Evolutionary conservation across 2,113 vertebrate species (phyloP).

Genomic region (Leptobrachium leishanense): DNA sequence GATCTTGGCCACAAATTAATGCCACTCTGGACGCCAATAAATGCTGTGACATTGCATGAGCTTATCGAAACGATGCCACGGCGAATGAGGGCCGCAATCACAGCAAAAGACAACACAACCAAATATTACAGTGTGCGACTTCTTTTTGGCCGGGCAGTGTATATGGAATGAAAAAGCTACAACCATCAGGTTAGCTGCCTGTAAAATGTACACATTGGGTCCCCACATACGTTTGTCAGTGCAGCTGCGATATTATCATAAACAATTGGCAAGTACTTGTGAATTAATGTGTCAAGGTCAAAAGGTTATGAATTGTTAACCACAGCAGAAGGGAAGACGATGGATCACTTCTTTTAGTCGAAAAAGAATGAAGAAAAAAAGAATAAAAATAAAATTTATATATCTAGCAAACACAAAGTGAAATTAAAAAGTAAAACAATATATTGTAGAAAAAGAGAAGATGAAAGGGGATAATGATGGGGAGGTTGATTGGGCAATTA

Average conservation of each 20-base stretch:
- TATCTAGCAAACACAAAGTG: no score
- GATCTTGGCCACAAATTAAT: no score
- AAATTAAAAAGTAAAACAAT: not conserved
- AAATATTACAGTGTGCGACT: no score
- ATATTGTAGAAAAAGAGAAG: not conserved
- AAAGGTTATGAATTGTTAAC: slow-evolving; percentile 14
- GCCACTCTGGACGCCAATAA: no score
- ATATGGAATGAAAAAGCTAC: no score
- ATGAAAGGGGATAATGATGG: not conserved
- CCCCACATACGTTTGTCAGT: not conserved
- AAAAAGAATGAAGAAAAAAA: not conserved
- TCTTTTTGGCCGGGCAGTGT: no score
- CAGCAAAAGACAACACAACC: no score
- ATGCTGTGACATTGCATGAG: no score
- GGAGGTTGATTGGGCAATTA: slow-evolving; percentile 38
- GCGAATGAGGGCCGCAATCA: no score
- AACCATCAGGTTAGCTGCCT: no score
- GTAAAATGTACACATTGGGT: no score
- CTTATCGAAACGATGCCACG: no score
- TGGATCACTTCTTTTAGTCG: not conserved
- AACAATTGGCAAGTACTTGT: slow-evolving; percentile 28
- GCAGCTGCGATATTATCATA: slow-evolving; percentile 13
- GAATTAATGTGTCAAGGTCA: slow-evolving; percentile 25
- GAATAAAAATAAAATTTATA: not conserved
- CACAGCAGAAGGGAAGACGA: not conserved